Evolutionary conservation across 2,113 vertebrate genomes (phyloP).

Genomic region (Haliaeetus leucogaster): DNA sequence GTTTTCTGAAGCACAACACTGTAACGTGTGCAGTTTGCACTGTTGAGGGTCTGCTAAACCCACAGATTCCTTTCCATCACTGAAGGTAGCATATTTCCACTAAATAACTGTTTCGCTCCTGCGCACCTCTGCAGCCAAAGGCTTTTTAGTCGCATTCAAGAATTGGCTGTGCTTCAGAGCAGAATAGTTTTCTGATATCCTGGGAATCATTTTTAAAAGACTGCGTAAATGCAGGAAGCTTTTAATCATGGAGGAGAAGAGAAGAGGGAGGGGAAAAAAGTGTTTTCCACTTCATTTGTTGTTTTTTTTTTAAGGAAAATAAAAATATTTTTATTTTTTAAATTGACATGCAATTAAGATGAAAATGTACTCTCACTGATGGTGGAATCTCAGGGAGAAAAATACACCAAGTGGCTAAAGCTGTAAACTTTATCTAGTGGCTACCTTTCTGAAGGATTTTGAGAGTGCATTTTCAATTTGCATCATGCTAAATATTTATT

Average conservation of each 20-base stretch:
- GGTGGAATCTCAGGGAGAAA: not conserved
- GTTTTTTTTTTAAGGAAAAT: not conserved
- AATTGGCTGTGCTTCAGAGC: not conserved
- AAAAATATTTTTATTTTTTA: not conserved
- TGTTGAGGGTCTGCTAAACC: constrained; percentile 28
- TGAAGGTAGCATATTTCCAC: not conserved
- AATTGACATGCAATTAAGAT: not conserved
- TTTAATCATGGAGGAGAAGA: not conserved
- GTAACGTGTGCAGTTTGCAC: not conserved
- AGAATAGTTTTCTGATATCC: not conserved
- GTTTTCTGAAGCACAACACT: constrained; percentile 14
- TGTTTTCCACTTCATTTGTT: not conserved
- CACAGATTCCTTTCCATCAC: not conserved
- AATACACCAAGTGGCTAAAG: not conserved
- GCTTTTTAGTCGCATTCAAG: not conserved
- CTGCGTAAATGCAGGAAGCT: not conserved
- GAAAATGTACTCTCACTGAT: not conserved
- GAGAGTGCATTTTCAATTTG: constrained; percentile 14
- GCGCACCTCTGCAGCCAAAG: not conserved
- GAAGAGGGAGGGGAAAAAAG: no score
- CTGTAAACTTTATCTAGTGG: not conserved
- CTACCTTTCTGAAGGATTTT: constrained; percentile 1
- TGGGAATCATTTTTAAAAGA: not conserved
- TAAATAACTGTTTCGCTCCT: not conserved
- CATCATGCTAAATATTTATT: constrained; percentile 45